These are phyloP conservation scores for Aptenodytes patagonicus DNA, from an alignment of 2,113 vertebrate genomes.

Conservation along the genomic window DNA sequence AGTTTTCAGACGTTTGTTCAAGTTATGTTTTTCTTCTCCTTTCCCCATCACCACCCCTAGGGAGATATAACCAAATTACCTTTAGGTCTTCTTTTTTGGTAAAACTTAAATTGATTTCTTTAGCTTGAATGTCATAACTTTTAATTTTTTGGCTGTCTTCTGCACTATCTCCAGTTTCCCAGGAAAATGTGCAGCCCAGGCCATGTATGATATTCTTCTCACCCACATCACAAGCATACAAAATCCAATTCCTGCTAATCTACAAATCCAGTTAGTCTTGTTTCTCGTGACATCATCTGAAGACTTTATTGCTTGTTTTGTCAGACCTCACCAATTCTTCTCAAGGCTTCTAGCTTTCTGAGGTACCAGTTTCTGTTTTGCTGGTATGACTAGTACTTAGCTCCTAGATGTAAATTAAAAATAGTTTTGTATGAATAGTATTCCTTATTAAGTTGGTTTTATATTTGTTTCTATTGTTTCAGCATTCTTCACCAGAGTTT, in stretches of 20 bases:
- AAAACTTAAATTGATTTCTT: background rate
- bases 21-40: background rate
- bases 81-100: background rate
- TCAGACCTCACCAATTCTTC: background rate
- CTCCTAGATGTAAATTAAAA: background rate
- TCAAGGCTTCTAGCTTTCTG: background rate
- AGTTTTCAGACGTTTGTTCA: background rate
- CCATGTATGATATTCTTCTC: background rate
- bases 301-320: background rate
- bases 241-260: background rate
- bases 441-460: background rate
- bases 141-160: background rate
- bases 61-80: background rate
- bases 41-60: background rate
- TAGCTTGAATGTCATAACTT: background rate
- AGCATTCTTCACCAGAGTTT: background rate
- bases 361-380: background rate
- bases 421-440: background rate
- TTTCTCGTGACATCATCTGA: background rate
- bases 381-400: background rate
- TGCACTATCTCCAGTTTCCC: background rate
- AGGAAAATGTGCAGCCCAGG: background rate
- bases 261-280: background rate
- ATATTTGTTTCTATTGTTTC: background rate
- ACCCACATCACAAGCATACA: background rate